Conservation (phyloP, 2,888 invertebrate species). For the Meta bourneti region DNA sequence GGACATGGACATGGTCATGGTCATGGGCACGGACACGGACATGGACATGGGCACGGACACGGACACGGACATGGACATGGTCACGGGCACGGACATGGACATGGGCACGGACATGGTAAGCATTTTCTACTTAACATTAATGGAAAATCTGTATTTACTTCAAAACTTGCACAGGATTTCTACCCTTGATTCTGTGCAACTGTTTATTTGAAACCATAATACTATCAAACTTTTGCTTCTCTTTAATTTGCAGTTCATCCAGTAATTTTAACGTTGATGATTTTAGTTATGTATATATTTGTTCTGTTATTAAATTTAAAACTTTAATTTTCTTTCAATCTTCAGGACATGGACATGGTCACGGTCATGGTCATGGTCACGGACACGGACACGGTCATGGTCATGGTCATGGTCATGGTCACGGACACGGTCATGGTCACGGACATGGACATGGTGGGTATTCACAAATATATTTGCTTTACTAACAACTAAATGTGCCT, state of each 20-base stretch:
- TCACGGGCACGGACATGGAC: slow-evolving; percentile 27
- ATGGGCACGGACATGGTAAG: slow-evolving; percentile 39
- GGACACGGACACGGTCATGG: slow-evolving; percentile 44
- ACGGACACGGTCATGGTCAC: background rate
- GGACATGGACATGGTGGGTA: slow-evolving; percentile 17
- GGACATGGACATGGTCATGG: slow-evolving; percentile 32
- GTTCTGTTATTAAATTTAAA: background rate
- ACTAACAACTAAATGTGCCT: no score
- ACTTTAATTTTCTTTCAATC: background rate
- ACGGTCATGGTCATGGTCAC: slow-evolving; percentile 8
- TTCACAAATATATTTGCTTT: background rate
- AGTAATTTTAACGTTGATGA: background rate
- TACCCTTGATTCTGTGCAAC: background rate
- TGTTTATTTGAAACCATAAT: background rate
- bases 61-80: slow-evolving; percentile 2
- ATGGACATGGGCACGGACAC: background rate
- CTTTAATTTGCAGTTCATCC: no score
- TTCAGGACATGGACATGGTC: slow-evolving; percentile 39
- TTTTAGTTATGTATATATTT: background rate
- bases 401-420: slow-evolving; percentile 13
- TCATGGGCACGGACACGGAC: slow-evolving; percentile 34
- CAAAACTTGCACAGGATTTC: no score
- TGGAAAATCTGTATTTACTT: no score
- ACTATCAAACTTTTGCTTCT: no score
- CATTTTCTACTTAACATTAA: background rate